Evolutionary conservation across 1,140 invertebrate genomes (phyloP), one percentile per base, ranked within the genome.

Genomic region (Achatina immaculata): DNA sequence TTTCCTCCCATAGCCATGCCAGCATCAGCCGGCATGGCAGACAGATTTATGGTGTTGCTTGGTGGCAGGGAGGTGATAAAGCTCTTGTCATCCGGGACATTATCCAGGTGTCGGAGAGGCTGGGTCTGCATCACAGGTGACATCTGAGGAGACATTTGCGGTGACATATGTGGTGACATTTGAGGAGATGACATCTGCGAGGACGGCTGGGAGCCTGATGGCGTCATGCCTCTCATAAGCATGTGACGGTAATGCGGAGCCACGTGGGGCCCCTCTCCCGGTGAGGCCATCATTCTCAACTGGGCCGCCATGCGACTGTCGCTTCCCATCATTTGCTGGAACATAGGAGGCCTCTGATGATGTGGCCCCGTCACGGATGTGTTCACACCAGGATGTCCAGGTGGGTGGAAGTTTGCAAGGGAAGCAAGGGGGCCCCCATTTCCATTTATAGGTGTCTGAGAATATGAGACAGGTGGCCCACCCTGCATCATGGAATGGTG

Each of bases 401-500:
- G 84, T 72, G 73, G 66, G 34, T 74, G 82, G 74, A 78, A 83
- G 45, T 76, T 78, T n/a, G 45, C 65, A n/a, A 81, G 73, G 1
- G 78, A 80, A 28, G 78, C 78, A 0, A 80, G 48, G 6, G 78
- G 78, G 1, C 77, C 77, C n/a, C n/a, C n/a, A n/a, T 62, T 31
- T 19, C 51, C 80, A 58, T 79, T 78, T n/a, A 83, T 81, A 28
- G 73, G 55, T 31, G 79, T 51, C 58, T 80, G 82, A 34, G 74
- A 73, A 9, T 73, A 75, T 14, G 74, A 34, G 43, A 79, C 43
- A 6, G 82, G 74, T 14, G 75, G 55, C 48, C 78, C 78, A 68
- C 78, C 34, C 36, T 73, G 75, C 82, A 83, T 83, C 75, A 83
- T 81, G 14, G 73, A 48, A 51, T 83, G 82, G 21, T 76, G 74